Conservation (phyloP, 2,888 invertebrate species). For the Polydrusus pterygomalis region DNA sequence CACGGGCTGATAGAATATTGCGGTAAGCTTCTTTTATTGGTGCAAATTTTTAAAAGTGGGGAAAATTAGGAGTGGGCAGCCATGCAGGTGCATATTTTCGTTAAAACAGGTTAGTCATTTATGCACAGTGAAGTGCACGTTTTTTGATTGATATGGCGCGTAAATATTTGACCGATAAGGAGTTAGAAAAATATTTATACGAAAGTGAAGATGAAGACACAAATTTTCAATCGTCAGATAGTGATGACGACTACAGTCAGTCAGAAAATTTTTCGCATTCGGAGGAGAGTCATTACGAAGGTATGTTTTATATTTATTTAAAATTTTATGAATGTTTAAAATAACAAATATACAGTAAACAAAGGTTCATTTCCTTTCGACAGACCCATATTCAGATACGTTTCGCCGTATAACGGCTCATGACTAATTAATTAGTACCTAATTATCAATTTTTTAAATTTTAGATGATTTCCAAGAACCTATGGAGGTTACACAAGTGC, state of each 20-base stretch:
- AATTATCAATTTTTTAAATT: neutral
- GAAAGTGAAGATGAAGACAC: neutral
- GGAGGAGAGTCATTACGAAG: slow-evolving; percentile 1
- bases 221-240: neutral
- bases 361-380: neutral
- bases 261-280: neutral
- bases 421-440: neutral
- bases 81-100: slow-evolving; percentile 5
- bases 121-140: neutral
- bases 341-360: neutral
- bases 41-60: neutral
- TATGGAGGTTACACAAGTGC: neutral
- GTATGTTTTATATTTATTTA: neutral
- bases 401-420: slow-evolving; percentile 1
- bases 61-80: neutral
- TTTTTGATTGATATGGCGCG: neutral
- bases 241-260: slow-evolving; percentile 1
- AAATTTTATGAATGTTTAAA: neutral
- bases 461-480: neutral
- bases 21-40: neutral
- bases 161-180: neutral
- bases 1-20: neutral
- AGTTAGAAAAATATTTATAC: slow-evolving; percentile 2
- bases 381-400: neutral
- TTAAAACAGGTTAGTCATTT: slow-evolving; percentile 1